phyloP scores from a whole-genome alignment of 1,140 invertebrate genomes.

The Drosophila leontia region DNA sequence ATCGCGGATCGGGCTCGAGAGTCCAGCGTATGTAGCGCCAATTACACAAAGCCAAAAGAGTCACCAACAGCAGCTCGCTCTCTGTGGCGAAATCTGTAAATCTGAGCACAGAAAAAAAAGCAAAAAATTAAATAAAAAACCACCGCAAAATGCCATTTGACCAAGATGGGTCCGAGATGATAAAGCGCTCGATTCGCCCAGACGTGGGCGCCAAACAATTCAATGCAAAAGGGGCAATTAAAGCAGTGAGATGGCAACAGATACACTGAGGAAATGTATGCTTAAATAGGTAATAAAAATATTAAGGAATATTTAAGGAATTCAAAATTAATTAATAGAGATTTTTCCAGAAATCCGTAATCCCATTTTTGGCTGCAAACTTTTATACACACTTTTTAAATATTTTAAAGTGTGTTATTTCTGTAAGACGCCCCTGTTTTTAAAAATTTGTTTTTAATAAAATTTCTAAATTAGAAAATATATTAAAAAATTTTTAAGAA shows the following conservation, averaged over 20 bases:
- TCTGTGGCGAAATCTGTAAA: conserved; percentile 67
- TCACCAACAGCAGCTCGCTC: conserved; percentile 4
- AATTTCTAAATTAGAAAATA: too few relatives aligned
- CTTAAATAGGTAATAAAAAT: too few relatives aligned
- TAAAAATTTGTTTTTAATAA: too few relatives aligned
- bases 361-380: too few relatives aligned
- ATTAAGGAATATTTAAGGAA: too few relatives aligned
- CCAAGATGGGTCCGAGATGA: conserved; percentile 62
- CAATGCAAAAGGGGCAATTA: conserved; percentile 68
- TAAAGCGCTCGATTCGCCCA: conserved; percentile 50
- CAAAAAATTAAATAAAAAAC: conserved; percentile 28
- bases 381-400: too few relatives aligned
- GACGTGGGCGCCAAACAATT: conserved; percentile 70
- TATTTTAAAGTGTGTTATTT: too few relatives aligned
- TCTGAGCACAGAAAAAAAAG: conserved; percentile 40
- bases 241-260: conserved; percentile 22
- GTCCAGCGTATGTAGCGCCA: conserved; percentile 59
- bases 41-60: conserved; percentile 63
- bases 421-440: too few relatives aligned
- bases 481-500: too few relatives aligned
- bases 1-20: conserved; percentile 20
- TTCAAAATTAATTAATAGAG: too few relatives aligned
- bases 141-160: conserved; percentile 63
- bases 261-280: background rate
- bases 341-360: too few relatives aligned